Conservation (phyloP, 2,888 invertebrate species). For the Aleiodes leptofemur region DNA sequence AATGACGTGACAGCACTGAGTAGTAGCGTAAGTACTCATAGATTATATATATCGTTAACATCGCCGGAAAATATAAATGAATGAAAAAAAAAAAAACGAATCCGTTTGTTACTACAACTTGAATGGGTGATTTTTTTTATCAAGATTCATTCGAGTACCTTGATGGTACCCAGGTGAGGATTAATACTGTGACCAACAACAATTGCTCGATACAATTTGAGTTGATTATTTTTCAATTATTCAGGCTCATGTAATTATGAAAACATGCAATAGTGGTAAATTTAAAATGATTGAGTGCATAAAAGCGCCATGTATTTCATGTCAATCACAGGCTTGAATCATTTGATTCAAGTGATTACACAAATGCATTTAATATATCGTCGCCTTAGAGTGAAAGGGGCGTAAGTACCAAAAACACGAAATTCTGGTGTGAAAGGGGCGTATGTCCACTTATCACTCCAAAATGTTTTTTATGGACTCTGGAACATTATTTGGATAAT, state of each 20-base stretch:
- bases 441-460: too few relatives aligned
- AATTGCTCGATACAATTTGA: conserved; percentile 1
- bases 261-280: conserved; percentile 6
- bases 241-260: background rate
- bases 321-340: background rate
- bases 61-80: conserved; percentile 4
- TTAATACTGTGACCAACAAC: conserved; percentile 19
- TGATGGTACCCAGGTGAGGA: conserved; percentile 40
- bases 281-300: background rate
- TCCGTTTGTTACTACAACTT: conserved; percentile 5
- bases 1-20: conserved; percentile 39
- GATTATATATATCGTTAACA: conserved; percentile 44
- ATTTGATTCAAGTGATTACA: too few relatives aligned
- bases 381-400: too few relatives aligned
- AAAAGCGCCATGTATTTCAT: background rate
- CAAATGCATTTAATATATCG: too few relatives aligned
- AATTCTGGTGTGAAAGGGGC: too few relatives aligned
- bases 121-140: conserved; percentile 15
- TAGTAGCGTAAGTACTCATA: conserved; percentile 37
- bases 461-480: too few relatives aligned
- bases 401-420: too few relatives aligned
- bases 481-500: too few relatives aligned
- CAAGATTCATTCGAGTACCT: conserved; percentile 39
- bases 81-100: background rate
- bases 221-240: background rate